Percentiles rank a stretch among this genome's conserved stretches.
Evolutionary conservation across 2,797 vertebrate species (phyloP).

Genomic region (Mormyrus hasselquistii): DNA sequence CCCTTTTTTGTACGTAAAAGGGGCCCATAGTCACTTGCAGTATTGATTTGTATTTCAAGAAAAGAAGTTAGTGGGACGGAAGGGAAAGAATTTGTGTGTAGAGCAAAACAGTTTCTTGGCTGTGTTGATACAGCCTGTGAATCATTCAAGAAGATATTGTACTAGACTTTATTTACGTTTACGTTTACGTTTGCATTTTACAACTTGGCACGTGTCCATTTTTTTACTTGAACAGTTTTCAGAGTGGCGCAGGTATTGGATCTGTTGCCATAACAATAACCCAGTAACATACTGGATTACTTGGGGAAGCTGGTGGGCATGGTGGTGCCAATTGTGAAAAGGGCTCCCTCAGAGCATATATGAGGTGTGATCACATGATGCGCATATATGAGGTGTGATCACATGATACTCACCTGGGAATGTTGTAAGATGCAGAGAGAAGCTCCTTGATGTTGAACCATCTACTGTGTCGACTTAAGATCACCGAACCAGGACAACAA

Average conservation of each 20-base stretch:
- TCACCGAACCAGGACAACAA: conserved; percentile 48
- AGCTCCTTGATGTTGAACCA: conserved; percentile 90
- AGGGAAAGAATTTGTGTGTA: neutral
- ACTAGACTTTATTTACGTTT: neutral
- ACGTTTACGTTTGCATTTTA: neutral
- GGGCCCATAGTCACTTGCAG: too few species aligned
- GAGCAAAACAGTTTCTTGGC: neutral
- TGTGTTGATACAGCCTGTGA: neutral
- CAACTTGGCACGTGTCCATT: too few species aligned
- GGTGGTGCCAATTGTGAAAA: conserved; percentile 81
- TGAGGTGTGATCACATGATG: neutral
- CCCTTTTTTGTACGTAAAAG: too few species aligned
- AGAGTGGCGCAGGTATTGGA: too few species aligned
- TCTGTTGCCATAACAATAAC: neutral
- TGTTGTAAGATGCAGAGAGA: conserved; percentile 81
- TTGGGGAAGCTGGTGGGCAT: conserved; percentile 49
- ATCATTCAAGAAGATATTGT: neutral
- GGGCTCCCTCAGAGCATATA: conserved; percentile 68
- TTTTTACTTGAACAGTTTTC: too few species aligned
- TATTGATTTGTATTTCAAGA: neutral
- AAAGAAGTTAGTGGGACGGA: too few species aligned
- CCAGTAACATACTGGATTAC: conserved; percentile 44
- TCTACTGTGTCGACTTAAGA: conserved; percentile 73
- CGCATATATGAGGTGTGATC: neutral
- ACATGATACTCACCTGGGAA: conserved; percentile 69